These are phyloP conservation scores for Microctenopoma stevenorrisi DNA, from an alignment of 2,797 vertebrate genomes.

Conservation along the genomic window DNA sequence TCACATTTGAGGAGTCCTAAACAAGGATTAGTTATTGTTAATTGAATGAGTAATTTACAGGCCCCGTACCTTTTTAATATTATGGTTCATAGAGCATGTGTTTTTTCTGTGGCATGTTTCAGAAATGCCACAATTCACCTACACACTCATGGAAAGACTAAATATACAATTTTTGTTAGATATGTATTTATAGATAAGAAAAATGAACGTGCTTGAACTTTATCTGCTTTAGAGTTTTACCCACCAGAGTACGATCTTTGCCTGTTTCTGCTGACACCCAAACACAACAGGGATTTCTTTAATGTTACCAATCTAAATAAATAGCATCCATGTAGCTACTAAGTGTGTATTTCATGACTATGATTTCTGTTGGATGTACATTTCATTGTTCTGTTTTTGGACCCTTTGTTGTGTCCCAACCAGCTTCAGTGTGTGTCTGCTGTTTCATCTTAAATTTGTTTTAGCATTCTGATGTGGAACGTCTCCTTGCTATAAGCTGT, in stretches of 20 bases:
- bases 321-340: neutral
- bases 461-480: slow-evolving; percentile 73
- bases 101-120: neutral
- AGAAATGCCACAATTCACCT: slow-evolving; percentile 8
- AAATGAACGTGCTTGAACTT: slow-evolving; percentile 11
- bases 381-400: slow-evolving; percentile 28
- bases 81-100: neutral
- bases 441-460: slow-evolving; percentile 54
- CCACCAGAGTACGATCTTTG: slow-evolving; percentile 29
- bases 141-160: neutral
- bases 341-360: slow-evolving; percentile 7
- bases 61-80: neutral
- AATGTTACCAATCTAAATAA: slow-evolving; percentile 11
- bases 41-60: neutral
- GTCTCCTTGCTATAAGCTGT: slow-evolving; percentile 75
- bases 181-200: slow-evolving; percentile 15
- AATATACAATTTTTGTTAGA: slow-evolving; percentile 9
- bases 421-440: slow-evolving; percentile 21
- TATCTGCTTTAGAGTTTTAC: slow-evolving; percentile 29
- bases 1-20: neutral
- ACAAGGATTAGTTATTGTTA: neutral
- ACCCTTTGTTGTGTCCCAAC: slow-evolving; percentile 35
- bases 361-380: slow-evolving; percentile 22
- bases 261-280: slow-evolving; percentile 21
- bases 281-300: slow-evolving; percentile 15